Percentiles rank a stretch among this genome's conserved stretches.
phyloP scores from a whole-genome alignment of 92 coral and sea anemone genomes.

The Actinostola sp. region DNA sequence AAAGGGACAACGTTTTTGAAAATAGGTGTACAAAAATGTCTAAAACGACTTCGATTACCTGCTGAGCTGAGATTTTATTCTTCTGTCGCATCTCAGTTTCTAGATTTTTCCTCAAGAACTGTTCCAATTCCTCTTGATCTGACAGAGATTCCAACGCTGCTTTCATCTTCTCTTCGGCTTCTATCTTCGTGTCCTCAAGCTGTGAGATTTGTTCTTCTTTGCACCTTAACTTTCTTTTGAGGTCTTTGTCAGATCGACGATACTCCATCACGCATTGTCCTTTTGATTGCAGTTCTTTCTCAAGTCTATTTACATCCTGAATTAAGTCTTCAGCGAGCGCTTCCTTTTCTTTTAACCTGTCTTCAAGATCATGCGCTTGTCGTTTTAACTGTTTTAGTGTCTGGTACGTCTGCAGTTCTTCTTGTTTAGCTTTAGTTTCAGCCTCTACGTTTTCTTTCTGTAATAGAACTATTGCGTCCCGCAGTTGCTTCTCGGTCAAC shows the following conservation, averaged over 20 bases:
- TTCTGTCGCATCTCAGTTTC: neutral
- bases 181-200: neutral
- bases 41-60: neutral
- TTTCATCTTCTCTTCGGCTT: neutral
- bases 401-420: neutral
- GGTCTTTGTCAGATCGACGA: neutral
- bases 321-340: neutral
- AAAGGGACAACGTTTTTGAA: too few relatives aligned
- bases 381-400: neutral
- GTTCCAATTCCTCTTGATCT: neutral
- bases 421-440: neutral
- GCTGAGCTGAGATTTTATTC: neutral
- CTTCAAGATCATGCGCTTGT: neutral
- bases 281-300: neutral
- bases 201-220: neutral
- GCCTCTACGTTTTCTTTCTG: neutral
- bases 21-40: too few relatives aligned
- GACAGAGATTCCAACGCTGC: neutral
- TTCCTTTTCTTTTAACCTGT: neutral
- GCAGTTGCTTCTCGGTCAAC: neutral
- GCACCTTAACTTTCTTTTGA: neutral
- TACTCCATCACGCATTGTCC: neutral
- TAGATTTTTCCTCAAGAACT: neutral
- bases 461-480: neutral
- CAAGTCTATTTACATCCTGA: neutral